A percentile compares a stretch with the other conserved stretches of the same genome.
These are phyloP conservation scores for Danaus chrysippus DNA, from an alignment of 2,888 invertebrate species.

Conservation along the genomic window DNA sequence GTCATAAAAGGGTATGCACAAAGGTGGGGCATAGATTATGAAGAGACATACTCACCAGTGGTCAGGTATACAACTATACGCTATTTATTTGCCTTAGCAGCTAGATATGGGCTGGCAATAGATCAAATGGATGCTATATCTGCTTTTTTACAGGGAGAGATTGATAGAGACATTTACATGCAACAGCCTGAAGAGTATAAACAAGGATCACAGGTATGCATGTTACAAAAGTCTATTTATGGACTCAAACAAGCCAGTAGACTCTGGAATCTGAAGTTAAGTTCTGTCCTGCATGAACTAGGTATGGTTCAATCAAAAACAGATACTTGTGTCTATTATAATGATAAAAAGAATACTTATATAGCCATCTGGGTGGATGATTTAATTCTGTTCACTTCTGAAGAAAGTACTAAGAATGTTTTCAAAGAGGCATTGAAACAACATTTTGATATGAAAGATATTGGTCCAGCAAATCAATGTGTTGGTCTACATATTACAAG, in stretches of 20 bases:
- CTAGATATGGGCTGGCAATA: too few species aligned
- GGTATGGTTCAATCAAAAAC: conserved; percentile 23
- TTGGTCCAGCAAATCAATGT: conserved; percentile 21
- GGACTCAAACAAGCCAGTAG: conserved; percentile 26
- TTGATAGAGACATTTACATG: conserved; percentile 27
- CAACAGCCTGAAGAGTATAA: conserved; percentile 16
- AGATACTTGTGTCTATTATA: conserved; percentile 30
- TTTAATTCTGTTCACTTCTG: conserved; percentile 19
- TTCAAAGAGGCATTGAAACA: conserved; percentile 19
- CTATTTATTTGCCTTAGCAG: too few species aligned
- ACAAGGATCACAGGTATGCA: conserved; percentile 16
- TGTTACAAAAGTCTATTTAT: conserved; percentile 16
- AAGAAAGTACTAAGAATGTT: conserved; percentile 19
- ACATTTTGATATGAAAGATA: conserved; percentile 25
- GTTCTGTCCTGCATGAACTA: conserved; percentile 18
- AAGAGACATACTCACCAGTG: too few species aligned
- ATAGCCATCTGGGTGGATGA: conserved; percentile 34
- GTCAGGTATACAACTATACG: conserved; percentile 15
- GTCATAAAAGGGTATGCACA: conserved; percentile 28
- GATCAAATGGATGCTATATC: too few species aligned
- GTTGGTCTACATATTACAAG: conserved; percentile 22
- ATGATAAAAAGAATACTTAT: conserved; percentile 15
- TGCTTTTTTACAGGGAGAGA: conserved; percentile 26
- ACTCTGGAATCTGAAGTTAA: conserved; percentile 28
- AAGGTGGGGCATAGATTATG: conserved; percentile 20